A percentile compares a stretch with the other conserved stretches of the same genome.
These are phyloP conservation scores for Caenorhabditis plicata DNA, from an alignment of 2,888 invertebrate species.

Conservation along the genomic window DNA sequence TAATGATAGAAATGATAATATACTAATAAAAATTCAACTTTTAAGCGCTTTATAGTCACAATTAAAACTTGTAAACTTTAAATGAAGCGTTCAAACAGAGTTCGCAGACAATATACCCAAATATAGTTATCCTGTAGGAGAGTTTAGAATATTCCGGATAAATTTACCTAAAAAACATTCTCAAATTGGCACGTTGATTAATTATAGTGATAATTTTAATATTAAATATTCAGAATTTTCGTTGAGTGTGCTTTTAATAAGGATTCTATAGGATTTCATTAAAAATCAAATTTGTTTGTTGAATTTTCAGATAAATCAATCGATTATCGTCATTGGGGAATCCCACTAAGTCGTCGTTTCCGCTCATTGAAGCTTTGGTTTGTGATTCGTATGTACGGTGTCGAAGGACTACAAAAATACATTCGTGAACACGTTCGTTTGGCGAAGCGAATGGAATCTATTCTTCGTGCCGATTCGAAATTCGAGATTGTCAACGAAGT, in stretches of 20 bases:
- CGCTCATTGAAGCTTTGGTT: slow-evolving; percentile 96
- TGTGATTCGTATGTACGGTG: slow-evolving; percentile 88
- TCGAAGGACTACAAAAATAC: slow-evolving; percentile 87
- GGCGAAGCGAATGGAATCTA: slow-evolving; percentile 63
- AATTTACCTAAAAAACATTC: too few species aligned
- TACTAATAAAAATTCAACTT: too few species aligned
- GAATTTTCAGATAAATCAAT: slow-evolving; percentile 68
- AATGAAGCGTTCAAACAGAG: too few species aligned
- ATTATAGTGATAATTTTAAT: background rate
- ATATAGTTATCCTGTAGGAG: too few species aligned
- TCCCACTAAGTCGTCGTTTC: slow-evolving; percentile 90
- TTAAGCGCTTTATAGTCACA: too few species aligned
- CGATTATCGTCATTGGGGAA: slow-evolving; percentile 97
- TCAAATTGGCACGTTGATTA: background rate
- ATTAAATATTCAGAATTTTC: background rate
- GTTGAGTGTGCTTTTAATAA: background rate
- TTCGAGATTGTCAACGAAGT: slow-evolving; percentile 66
- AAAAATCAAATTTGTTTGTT: too few species aligned
- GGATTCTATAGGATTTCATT: too few species aligned
- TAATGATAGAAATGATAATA: too few species aligned
- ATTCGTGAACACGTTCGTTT: slow-evolving; percentile 74
- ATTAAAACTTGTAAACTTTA: too few species aligned
- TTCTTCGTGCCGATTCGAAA: slow-evolving; percentile 56
- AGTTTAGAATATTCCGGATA: too few species aligned
- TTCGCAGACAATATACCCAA: too few species aligned